Conservation (phyloP, 2,888 invertebrate species). For the Abrostola triplasia region DNA sequence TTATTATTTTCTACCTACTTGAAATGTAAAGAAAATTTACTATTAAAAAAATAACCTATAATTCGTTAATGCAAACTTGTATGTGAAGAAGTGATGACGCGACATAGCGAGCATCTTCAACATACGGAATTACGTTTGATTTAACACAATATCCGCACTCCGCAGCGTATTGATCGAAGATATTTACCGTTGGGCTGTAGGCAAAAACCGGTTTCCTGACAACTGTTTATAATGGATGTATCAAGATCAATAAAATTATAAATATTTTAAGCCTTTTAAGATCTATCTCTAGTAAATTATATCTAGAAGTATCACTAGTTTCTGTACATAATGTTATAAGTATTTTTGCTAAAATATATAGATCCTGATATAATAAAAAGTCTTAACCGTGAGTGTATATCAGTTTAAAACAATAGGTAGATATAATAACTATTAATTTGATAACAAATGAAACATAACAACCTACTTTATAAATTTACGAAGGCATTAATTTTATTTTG, state of each 20-base stretch:
- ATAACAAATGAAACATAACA: too few relatives aligned
- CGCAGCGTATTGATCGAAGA: conserved; percentile 1
- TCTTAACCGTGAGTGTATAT: too few relatives aligned
- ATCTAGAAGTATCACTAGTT: too few relatives aligned
- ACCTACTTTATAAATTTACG: too few relatives aligned
- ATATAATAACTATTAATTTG: too few relatives aligned
- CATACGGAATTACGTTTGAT: conserved; percentile 23
- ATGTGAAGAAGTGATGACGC: conserved; percentile 24
- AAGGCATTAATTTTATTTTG: too few relatives aligned
- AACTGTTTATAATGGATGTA: not conserved
- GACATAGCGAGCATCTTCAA: conserved; percentile 34
- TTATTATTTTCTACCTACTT: not conserved
- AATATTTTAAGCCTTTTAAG: not conserved
- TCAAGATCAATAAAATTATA: not conserved
- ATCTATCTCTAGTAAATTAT: not conserved
- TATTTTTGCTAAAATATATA: too few relatives aligned
- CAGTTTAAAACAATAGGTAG: too few relatives aligned
- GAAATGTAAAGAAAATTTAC: too few relatives aligned
- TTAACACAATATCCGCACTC: not conserved
- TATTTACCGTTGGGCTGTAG: not conserved
- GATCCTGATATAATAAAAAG: too few relatives aligned
- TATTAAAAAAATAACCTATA: conserved; percentile 42
- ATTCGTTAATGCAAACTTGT: conserved; percentile 9
- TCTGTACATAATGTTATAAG: too few relatives aligned
- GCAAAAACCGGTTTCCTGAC: not conserved